Conservation (phyloP, 2,888 invertebrate species). For the Eudemis profundana region DNA sequence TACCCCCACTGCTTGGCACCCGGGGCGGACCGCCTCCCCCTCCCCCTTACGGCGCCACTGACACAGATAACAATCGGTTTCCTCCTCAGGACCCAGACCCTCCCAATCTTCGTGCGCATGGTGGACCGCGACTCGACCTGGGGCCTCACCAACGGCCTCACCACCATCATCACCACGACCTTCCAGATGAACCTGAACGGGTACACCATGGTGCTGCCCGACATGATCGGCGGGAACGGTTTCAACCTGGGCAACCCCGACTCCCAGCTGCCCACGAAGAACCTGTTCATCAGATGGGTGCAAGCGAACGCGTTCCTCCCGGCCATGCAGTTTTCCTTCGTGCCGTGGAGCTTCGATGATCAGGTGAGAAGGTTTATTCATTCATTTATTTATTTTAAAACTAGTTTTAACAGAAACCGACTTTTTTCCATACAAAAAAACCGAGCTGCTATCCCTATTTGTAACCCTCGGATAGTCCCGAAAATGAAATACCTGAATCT, state of each 20-base stretch:
- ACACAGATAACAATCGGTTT: neutral
- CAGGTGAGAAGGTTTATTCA: conserved; percentile 62
- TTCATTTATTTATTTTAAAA: too few species aligned
- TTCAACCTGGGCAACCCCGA: conserved; percentile 79
- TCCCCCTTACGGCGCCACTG: too few species aligned
- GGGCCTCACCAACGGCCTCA: conserved; percentile 89
- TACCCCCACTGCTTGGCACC: too few species aligned
- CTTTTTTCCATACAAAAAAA: too few species aligned
- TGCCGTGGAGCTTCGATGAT: conserved; percentile 91
- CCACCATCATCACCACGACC: conserved; percentile 89
- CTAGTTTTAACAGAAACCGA: too few species aligned
- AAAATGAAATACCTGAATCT: too few species aligned
- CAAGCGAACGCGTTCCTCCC: conserved; percentile 92
- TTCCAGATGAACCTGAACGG: conserved; percentile 88
- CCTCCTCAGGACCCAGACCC: conserved; percentile 86
- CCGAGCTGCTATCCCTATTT: too few species aligned
- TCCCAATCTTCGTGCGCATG: conserved; percentile 90
- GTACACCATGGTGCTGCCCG: conserved; percentile 90
- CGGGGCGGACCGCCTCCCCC: too few species aligned
- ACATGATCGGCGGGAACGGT: conserved; percentile 91
- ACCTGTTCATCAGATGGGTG: conserved; percentile 90
- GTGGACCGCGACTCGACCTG: conserved; percentile 91
- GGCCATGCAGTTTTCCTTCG: conserved; percentile 90
- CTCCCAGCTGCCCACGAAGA: conserved; percentile 81
- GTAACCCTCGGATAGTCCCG: too few species aligned